Evolutionary conservation across 2,888 invertebrate species (phyloP), one percentile per base, ranked within the genome.

Genomic region (Clepsis dumicolana): DNA sequence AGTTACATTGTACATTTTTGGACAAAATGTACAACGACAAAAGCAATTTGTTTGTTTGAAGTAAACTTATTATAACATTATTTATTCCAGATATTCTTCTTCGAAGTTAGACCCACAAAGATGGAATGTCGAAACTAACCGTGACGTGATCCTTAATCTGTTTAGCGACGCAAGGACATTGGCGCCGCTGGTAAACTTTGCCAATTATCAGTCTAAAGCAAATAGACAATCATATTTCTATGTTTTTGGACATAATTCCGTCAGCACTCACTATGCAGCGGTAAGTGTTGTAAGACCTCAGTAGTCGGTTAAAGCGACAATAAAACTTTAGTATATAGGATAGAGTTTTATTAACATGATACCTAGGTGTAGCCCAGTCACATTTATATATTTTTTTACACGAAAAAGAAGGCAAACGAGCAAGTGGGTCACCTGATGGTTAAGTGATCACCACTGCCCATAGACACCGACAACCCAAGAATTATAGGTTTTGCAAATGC

Each of bases 121-220:
- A 73, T 88, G 94, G 92, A 87, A 89, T 54, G 88, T 94, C 59
- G 90, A 95, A 82, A 93, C 95, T 41, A 95, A 96, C 82, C 94
- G 98, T 32, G 97, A 98, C 85, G 95, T 96, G 62, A 95, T 98
- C 4, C 94, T 99, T 73, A 97, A 98, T 83, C 95, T 98, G 70
- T 94, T 99, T 71, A 98, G 98, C 64, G 98, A 99, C 88, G 97
- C 98, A 7, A 95, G 97, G 68, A 96, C 97, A 21, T 95, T 97
- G 24, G 97, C 98, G 0, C 98, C 98, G 0, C 90, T 97, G 74
- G 93, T 97, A 72, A 94, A 95, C 87, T 96, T 96, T 71, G 97
- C 96, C 18, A 94, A 96, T 85, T 96, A 96, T 84, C 97, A 97
- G 80, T 95, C 97, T 4, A 94, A 94, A 74, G 94, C 96, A 27